Evolutionary conservation across 2,113 vertebrate species (phyloP).

Genomic region (Cichladusa arquata): DNA sequence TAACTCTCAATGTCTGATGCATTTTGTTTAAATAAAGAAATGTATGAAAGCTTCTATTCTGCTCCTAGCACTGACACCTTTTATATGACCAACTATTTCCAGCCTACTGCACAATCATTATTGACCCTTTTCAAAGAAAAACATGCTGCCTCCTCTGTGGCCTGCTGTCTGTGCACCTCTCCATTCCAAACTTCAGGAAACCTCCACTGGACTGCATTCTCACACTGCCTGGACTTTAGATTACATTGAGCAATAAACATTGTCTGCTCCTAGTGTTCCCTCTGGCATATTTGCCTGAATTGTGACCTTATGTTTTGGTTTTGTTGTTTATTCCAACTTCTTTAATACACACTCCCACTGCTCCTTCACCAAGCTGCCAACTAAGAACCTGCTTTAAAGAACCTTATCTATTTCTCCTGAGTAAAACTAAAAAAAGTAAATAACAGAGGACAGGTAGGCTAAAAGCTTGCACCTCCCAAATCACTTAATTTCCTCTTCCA

Average conservation of each 20-base stretch:
- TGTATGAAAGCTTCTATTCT: background rate
- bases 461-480: background rate
- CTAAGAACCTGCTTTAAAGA: background rate
- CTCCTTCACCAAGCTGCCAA: background rate
- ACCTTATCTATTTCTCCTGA: background rate
- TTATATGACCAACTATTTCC: background rate
- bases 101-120: background rate
- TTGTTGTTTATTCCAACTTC: slow-evolving; percentile 23
- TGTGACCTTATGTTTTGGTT: slow-evolving; percentile 37
- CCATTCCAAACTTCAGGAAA: background rate
- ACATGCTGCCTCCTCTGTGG: background rate
- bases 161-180: background rate
- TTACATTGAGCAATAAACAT: background rate
- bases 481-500: background rate
- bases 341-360: background rate
- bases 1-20: background rate
- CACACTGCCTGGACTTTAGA: background rate
- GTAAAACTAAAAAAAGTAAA: background rate
- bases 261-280: background rate
- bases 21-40: background rate
- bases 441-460: background rate
- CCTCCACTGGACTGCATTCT: background rate
- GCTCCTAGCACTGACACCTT: background rate
- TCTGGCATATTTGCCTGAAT: background rate
- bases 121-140: background rate